Percentiles rank a stretch among this genome's conserved stretches.
These are phyloP conservation scores for Liparis tanakae DNA, from an alignment of 2,797 vertebrate species.

Conservation along the genomic window DNA sequence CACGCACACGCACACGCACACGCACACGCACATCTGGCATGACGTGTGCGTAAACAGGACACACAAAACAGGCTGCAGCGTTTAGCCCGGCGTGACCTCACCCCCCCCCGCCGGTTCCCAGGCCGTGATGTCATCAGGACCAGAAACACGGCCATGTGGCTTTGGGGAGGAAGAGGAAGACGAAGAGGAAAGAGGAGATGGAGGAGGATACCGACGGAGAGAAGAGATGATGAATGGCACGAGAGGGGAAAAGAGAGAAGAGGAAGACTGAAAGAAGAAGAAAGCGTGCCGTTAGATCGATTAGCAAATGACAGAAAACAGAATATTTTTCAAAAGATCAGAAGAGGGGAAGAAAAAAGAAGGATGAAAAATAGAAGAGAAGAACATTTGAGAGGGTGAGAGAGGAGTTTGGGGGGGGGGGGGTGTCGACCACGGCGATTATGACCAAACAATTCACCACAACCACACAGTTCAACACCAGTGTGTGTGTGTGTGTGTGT, in stretches of 20 bases:
- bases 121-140: conserved; percentile 65
- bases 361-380: not conserved
- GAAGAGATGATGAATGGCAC: not conserved
- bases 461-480: conserved; percentile 6
- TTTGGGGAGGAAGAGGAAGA: conserved; percentile 22
- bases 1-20: too few species aligned
- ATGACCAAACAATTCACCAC: conserved; percentile 16
- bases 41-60: conserved; percentile 61
- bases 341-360: not conserved
- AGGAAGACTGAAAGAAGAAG: too few species aligned
- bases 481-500: not conserved
- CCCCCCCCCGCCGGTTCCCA: conserved; percentile 50
- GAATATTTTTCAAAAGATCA: not conserved
- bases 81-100: conserved; percentile 66
- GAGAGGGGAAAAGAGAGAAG: too few species aligned
- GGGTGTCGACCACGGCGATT: conserved; percentile 51
- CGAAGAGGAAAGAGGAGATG: not conserved
- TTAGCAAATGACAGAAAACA: too few species aligned
- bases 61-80: conserved; percentile 55
- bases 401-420: conserved; percentile 38
- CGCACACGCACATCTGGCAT: conserved; percentile 65
- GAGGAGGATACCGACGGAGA: not conserved
- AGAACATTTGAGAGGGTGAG: not conserved
- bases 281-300: too few species aligned
- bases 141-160: conserved; percentile 43